Evolutionary conservation across 2,888 invertebrate genomes (phyloP).

Genomic region (Aphodius sticticus): DNA sequence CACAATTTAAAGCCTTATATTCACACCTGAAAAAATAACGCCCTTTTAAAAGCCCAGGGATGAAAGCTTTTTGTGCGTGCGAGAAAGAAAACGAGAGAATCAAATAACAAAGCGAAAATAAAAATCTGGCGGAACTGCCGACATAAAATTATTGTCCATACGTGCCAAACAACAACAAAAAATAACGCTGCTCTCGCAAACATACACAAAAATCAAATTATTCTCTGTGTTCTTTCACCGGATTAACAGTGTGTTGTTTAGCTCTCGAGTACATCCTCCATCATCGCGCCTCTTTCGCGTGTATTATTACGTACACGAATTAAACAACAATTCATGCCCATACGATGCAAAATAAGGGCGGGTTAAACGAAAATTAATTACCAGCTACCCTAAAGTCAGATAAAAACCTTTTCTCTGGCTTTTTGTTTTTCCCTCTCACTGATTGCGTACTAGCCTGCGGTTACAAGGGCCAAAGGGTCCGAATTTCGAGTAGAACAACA

Average conservation of each 20-base stretch:
- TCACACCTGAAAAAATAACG: too few relatives aligned
- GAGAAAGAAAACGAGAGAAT: background rate
- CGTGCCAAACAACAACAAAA: background rate
- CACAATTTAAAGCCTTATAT: background rate
- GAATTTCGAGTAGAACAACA: background rate
- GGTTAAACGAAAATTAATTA: background rate
- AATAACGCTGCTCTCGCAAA: background rate
- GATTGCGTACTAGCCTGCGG: background rate
- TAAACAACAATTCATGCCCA: background rate
- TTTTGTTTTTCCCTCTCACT: background rate
- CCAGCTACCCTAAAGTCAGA: background rate
- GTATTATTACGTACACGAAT: background rate
- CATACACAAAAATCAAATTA: background rate
- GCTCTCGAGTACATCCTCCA: background rate
- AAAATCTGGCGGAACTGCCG: background rate
- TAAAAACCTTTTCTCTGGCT: background rate
- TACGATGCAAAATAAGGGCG: background rate
- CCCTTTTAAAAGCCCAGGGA: background rate
- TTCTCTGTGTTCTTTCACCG: background rate
- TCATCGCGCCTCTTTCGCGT: background rate
- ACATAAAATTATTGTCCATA: background rate
- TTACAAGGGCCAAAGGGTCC: background rate
- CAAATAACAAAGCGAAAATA: background rate
- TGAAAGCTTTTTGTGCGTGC: background rate
- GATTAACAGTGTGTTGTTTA: background rate